Evolutionary conservation across 2,888 invertebrate genomes (phyloP).

Genomic region (Tromatobia lineatoria): DNA sequence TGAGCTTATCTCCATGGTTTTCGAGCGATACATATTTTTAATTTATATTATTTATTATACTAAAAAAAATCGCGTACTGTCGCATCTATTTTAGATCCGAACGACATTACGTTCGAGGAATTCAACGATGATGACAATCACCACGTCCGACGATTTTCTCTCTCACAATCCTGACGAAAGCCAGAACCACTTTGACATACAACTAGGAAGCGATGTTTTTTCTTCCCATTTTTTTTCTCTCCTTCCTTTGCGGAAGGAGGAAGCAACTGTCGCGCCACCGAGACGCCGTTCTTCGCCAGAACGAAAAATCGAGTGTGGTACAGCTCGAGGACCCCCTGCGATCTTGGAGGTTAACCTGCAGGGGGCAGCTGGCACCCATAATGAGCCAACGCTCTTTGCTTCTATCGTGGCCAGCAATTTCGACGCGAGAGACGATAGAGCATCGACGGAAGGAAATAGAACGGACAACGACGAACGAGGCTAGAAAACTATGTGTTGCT

Average conservation of each 20-base stretch:
- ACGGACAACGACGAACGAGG: slow-evolving; percentile 49
- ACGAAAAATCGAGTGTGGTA: slow-evolving; percentile 16
- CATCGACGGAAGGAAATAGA: slow-evolving; percentile 21
- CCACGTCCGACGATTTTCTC: slow-evolving; percentile 69
- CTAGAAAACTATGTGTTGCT: slow-evolving; percentile 38
- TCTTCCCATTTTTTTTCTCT: slow-evolving; percentile 2
- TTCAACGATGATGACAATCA: slow-evolving; percentile 27
- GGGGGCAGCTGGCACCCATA: slow-evolving; percentile 82
- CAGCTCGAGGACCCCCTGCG: slow-evolving; percentile 74
- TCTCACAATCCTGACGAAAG: slow-evolving; percentile 60
- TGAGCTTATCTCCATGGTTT: too few relatives aligned
- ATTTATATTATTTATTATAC: too few relatives aligned
- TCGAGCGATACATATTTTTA: too few relatives aligned
- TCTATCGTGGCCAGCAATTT: slow-evolving; percentile 50
- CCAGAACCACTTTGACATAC: slow-evolving; percentile 45
- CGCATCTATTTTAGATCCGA: not conserved
- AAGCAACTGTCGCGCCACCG: slow-evolving; percentile 66
- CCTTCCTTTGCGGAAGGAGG: slow-evolving; percentile 58
- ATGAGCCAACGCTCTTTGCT: slow-evolving; percentile 76
- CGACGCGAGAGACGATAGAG: slow-evolving; percentile 50
- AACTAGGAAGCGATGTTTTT: slow-evolving; percentile 23
- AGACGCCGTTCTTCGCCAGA: slow-evolving; percentile 49
- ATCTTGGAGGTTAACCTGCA: slow-evolving; percentile 79
- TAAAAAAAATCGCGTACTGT: too few relatives aligned
- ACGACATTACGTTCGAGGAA: slow-evolving; percentile 16